Conservation (phyloP, 2,113 vertebrate genomes). For the Carollia perspicillata region DNA sequence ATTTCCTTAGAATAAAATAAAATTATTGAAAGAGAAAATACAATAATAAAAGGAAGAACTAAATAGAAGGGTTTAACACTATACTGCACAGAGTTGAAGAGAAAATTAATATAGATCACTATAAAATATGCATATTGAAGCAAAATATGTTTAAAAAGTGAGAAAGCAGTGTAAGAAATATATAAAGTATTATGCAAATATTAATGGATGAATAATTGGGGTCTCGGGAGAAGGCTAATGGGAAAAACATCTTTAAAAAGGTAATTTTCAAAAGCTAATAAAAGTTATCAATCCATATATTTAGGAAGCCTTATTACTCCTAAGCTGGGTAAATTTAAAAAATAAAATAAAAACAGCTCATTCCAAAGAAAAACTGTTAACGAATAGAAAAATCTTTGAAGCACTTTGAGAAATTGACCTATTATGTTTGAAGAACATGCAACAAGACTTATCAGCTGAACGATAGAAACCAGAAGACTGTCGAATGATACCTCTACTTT, state of each 20-base stretch:
- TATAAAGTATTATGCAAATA: neutral
- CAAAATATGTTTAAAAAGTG: neutral
- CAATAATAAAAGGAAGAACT: neutral
- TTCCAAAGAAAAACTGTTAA: neutral
- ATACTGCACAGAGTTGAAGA: neutral
- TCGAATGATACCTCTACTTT: neutral
- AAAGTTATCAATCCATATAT: neutral
- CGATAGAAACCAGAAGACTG: neutral
- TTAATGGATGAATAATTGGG: neutral
- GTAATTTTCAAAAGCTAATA: neutral
- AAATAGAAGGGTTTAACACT: neutral
- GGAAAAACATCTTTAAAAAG: neutral
- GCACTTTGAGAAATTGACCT: neutral
- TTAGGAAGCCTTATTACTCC: neutral
- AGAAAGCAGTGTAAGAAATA: neutral
- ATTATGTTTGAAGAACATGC: neutral
- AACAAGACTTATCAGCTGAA: neutral
- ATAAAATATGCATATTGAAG: neutral
- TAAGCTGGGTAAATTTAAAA: neutral
- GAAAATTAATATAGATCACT: neutral
- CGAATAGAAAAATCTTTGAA: neutral
- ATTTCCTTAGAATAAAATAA: neutral
- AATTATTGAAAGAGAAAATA: neutral
- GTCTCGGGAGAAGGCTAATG: neutral
- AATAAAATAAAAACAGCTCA: neutral